phyloP scores from a whole-genome alignment of 2,888 invertebrate genomes.

The Melinaea marsaeus region DNA sequence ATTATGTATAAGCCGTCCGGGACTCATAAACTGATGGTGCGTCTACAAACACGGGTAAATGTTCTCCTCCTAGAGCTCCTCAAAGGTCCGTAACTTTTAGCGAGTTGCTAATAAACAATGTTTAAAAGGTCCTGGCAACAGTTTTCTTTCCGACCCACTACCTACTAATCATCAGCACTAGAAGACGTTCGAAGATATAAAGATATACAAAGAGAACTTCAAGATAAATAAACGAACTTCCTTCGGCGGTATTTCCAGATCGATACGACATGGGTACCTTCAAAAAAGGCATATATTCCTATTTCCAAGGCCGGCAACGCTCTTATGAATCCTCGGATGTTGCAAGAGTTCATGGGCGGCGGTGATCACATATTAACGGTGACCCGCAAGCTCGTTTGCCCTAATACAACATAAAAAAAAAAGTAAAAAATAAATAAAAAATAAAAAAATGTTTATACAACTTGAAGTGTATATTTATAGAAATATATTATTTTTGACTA shows the following conservation, averaged over 20 bases:
- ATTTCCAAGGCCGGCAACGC: too few relatives aligned
- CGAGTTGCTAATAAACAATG: slow-evolving; percentile 26
- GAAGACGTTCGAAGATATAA: neutral
- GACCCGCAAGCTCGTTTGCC: too few relatives aligned
- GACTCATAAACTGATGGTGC: neutral
- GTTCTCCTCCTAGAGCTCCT: slow-evolving; percentile 15
- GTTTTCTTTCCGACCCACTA: slow-evolving; percentile 15
- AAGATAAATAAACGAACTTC: neutral
- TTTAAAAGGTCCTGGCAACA: slow-evolving; percentile 17
- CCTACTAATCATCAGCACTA: slow-evolving; percentile 13
- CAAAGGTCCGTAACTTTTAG: slow-evolving; percentile 21
- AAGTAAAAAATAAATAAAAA: too few relatives aligned
- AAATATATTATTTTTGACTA: slow-evolving; percentile 2
- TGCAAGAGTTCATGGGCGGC: too few relatives aligned
- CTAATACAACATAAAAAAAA: too few relatives aligned
- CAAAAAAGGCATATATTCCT: too few relatives aligned
- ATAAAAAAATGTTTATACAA: too few relatives aligned
- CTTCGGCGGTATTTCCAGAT: too few relatives aligned
- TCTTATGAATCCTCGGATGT: too few relatives aligned
- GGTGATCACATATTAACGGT: too few relatives aligned
- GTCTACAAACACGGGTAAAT: slow-evolving; percentile 8
- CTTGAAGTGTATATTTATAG: neutral
- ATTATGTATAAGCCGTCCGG: neutral
- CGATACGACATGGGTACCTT: too few relatives aligned
- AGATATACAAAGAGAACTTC: neutral